These are phyloP conservation scores for Chionis minor DNA, from an alignment of 2,113 vertebrate species.

Conservation along the genomic window DNA sequence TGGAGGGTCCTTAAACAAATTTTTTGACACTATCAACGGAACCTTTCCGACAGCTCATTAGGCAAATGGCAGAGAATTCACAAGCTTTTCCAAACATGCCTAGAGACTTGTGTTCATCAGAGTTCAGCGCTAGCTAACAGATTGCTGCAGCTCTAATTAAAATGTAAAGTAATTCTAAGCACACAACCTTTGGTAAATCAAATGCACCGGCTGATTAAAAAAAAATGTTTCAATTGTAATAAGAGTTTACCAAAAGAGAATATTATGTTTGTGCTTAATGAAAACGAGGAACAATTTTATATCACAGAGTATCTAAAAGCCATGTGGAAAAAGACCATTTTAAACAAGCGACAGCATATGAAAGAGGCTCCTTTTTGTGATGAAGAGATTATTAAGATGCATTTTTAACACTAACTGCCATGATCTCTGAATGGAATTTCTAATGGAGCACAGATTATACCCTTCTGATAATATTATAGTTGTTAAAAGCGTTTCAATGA, in stretches of 20 bases:
- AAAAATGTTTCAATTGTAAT: not conserved
- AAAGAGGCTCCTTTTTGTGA: conserved; percentile 15
- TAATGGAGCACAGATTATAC: conserved; percentile 10
- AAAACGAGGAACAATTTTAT: conserved; percentile 1
- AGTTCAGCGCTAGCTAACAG: conserved; percentile 31
- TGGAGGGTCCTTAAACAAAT: conserved; percentile 31
- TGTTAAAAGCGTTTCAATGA: not conserved
- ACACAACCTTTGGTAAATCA: conserved; percentile 29
- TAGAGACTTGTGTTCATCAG: not conserved
- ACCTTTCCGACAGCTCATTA: conserved; percentile 42
- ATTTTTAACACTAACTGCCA: not conserved
- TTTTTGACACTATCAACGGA: conserved; percentile 26
- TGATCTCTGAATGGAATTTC: conserved; percentile 11
- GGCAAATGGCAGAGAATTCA: not conserved
- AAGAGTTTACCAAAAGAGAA: conserved; percentile 13
- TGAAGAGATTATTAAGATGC: conserved; percentile 10
- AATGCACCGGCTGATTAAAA: not conserved
- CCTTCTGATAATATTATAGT: not conserved
- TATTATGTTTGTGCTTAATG: conserved; percentile 24
- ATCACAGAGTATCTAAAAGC: not conserved
- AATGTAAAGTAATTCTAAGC: conserved; percentile 29
- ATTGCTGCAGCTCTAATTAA: conserved; percentile 58
- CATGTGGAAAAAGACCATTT: not conserved
- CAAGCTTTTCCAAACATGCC: conserved; percentile 36
- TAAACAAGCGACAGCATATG: not conserved